Evolutionary conservation across 2,888 invertebrate genomes (phyloP).

Genomic region (Andrena bicolor): DNA sequence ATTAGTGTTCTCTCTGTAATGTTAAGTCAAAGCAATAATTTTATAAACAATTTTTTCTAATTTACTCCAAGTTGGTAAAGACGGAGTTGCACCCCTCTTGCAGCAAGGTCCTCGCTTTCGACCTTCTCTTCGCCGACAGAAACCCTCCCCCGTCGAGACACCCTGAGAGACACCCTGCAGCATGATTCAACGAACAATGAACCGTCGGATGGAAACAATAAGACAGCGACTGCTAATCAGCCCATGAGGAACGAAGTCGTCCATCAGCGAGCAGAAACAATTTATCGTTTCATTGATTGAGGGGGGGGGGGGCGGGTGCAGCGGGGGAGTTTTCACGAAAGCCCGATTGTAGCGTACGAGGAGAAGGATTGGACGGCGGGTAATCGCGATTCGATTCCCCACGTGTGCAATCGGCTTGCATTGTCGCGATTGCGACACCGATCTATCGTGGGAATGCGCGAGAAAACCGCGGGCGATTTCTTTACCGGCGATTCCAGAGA

Average conservation of each 20-base stretch:
- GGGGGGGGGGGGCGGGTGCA: neutral
- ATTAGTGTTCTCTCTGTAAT: too few species aligned
- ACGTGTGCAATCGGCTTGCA: slow-evolving; percentile 58
- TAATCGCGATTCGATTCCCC: slow-evolving; percentile 57
- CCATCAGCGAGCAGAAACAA: slow-evolving; percentile 46
- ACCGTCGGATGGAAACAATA: slow-evolving; percentile 22
- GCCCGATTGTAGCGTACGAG: neutral
- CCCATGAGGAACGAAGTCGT: slow-evolving; percentile 40
- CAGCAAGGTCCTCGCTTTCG: neutral
- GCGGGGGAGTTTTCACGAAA: slow-evolving; percentile 44
- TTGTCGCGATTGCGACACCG: slow-evolving; percentile 70
- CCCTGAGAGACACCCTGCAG: neutral
- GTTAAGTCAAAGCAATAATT: too few species aligned
- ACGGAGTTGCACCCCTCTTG: neutral
- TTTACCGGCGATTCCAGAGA: slow-evolving; percentile 56
- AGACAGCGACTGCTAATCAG: slow-evolving; percentile 39
- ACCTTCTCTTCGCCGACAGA: neutral
- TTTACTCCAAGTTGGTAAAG: too few species aligned
- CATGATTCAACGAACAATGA: slow-evolving; percentile 21
- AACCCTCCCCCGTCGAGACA: neutral
- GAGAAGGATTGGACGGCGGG: slow-evolving; percentile 25
- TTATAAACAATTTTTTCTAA: too few species aligned
- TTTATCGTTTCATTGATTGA: slow-evolving; percentile 58
- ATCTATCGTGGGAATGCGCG: slow-evolving; percentile 74
- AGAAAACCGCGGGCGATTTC: slow-evolving; percentile 52